phyloP scores from a whole-genome alignment of 2,888 invertebrate species.

The Pimpla rufipes region DNA sequence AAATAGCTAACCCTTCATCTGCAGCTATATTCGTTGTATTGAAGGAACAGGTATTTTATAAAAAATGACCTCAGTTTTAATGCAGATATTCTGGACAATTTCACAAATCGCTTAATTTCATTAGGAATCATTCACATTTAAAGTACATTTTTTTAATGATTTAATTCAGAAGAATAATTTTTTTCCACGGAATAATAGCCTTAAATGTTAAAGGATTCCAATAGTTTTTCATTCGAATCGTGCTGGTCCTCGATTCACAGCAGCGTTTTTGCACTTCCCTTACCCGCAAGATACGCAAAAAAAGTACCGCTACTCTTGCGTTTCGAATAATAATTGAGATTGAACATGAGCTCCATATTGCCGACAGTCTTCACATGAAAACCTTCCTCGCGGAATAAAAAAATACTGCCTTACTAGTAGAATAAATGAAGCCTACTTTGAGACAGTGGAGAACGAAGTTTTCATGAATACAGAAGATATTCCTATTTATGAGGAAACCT shows the following conservation, averaged over 20 bases:
- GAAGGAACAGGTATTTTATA: no score
- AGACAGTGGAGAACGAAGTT: not conserved
- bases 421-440: not conserved
- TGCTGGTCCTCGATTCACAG: not conserved
- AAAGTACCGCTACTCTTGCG: not conserved
- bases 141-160: no score
- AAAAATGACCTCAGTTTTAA: no score
- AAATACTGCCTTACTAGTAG: not conserved
- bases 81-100: no score
- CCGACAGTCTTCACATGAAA: not conserved
- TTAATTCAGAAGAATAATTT: no score
- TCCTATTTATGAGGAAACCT: slow-evolving; percentile 6
- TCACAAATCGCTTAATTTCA: no score
- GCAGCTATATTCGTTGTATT: no score
- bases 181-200: no score
- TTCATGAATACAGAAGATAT: slow-evolving; percentile 17
- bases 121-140: no score
- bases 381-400: not conserved
- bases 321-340: not conserved
- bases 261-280: not conserved
- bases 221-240: no score
- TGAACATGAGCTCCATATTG: not conserved
- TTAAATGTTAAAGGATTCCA: no score
- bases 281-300: not conserved
- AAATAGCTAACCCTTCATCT: no score